Evolutionary conservation across 2,888 invertebrate species (phyloP), one percentile per base, ranked within the genome.

Genomic region (Reticulitermes lucifugus): DNA sequence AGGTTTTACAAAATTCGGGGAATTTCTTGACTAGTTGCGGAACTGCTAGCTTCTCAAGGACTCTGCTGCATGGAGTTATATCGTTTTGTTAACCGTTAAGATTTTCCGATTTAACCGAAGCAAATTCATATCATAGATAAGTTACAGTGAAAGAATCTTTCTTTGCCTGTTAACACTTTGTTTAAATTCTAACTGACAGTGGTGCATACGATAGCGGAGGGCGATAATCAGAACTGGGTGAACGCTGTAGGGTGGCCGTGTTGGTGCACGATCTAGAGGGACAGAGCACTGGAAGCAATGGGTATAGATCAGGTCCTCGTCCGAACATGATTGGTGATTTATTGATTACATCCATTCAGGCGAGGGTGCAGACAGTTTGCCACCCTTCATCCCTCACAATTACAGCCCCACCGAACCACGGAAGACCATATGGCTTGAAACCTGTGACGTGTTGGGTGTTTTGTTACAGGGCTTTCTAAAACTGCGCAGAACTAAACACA

Each of bases 311-410:
- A 25, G 41, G 73, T 22, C 12, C 29, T 41, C 73, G 41, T 73
- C 73, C 73, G 21, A 41, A 35, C 73, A 73, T 73, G 73, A 73
- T 73, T 73, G 73, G 21, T 73, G 73, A 73, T 73, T 41, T 73
- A 73, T 41, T 41, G 41, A 41, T 25, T 41, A 73, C 73, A 29
- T 73, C 35, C 73, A 73, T 73, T 73, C 73, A 25, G 9, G n/a
- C 5, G 1, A n/a, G 65, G 3, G n/a, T 60, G 65, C n/a, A n/a
- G 65, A 2, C 65, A 55, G 25, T 7, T n/a, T 65, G 7, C 6
- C 65, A n/a, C n/a, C 65, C 25, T 12, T n/a, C 65, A 65, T 10
- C 25, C 65, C 25, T 65, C n/a, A 25, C 65, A 12, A 18, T 65
- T n/a, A 65, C n/a, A 65, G 12, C 65, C n/a, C 65, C n/a, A 25